Evolutionary conservation across 1,140 invertebrate species (phyloP), one percentile per base, ranked within the genome.

Genomic region (Aradophagus sp.): DNA sequence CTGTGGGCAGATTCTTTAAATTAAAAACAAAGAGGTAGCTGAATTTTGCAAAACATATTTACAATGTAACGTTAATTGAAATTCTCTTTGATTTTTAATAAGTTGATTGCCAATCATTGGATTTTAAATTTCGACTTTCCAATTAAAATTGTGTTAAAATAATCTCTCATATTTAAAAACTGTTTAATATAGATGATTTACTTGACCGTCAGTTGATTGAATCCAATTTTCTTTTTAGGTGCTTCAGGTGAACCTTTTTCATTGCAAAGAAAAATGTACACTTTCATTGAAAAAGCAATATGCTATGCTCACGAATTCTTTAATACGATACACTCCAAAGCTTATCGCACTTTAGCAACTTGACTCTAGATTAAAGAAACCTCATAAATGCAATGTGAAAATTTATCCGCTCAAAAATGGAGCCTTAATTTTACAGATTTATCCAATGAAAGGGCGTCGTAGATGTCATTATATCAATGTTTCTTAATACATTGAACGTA

Each of bases 291-390:
- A 73, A 58, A 48, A 45, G 56, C 58, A 62, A 67, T 73, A 62
- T 39, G 41, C 42, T 31, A 53, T 56, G 52, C 56, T 67, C 52
- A 36, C 56, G 56, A 73, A 73, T 73, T 67, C 58, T 72, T 66
- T 59, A 72, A 66, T 72, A 52, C 35, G 23, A 41, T 36, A 55
- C 63, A 56, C 36, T 56, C 11, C 26, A 34, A 36, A 58, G 67
- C 73, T 74, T 65, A 69, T 75, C 71, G 48, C 75, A 70, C 76
- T 74, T 75, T 50, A 66, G 70, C 53, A 72, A 74, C 77, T 73
- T 74, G 67, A 75, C 52, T 74, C 59, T 65, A 82, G 77, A 84
- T 84, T 83, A 83, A 82, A 77, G 82, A 84, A 84, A 58, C 80
- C 81, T 42, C 69, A 76, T 26, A 61, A 67, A 70, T 44, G 36